Base-by-base conservation (phyloP, 23 tunicate species). In the Ciona savignyi region DNA sequence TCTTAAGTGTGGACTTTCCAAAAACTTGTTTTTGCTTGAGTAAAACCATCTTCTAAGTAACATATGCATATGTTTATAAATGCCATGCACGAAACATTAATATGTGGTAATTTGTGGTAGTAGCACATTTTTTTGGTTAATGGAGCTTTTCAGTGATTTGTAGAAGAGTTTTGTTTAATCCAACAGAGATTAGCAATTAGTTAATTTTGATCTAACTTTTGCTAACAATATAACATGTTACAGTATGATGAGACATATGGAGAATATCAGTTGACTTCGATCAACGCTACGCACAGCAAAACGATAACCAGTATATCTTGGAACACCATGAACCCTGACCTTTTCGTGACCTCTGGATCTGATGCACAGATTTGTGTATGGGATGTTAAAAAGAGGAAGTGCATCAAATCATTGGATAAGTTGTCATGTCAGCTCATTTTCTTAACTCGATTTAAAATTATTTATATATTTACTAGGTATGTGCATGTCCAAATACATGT, bases 261-360 rank as follows among this genome's bases (percentile, higher is more conserved):
- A 19, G 91, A 80, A 60, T 91, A 84, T 71, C 79, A 80, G 35
- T 71, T 91, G 35, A 70, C 86, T 3, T 85, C 97, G 4, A 91
- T 91, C 65, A 91, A 82, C 66, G 86, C 97, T 34, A 42, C 80
- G 27, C 97, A 91, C 63, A 72, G 72, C 31, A 91, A 91, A 71
- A 84, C 97, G 23, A 85, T 91, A 23, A 64, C 78, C 9, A 78
- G 80, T 24, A 69, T 91, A 32, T 76, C 83, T 19, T 91, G 97
- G 97, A 85, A 77, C 60, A 65, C 27, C 67, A 60, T 28, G 3
- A 30, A 72, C 21, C 25, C 77, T 1, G 68, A 71, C 4, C 25
- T 80, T 0, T 80, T 82, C 56, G 97, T 86, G 6, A 84, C 91
- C 26, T 81, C 74, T 19, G 90, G 83, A 65, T 72, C 80, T 24